A percentile compares a stretch with the other conserved stretches of the same genome.
These are phyloP conservation scores for Amazona guildingii DNA, from an alignment of 2,113 vertebrate genomes.

Conservation along the genomic window DNA sequence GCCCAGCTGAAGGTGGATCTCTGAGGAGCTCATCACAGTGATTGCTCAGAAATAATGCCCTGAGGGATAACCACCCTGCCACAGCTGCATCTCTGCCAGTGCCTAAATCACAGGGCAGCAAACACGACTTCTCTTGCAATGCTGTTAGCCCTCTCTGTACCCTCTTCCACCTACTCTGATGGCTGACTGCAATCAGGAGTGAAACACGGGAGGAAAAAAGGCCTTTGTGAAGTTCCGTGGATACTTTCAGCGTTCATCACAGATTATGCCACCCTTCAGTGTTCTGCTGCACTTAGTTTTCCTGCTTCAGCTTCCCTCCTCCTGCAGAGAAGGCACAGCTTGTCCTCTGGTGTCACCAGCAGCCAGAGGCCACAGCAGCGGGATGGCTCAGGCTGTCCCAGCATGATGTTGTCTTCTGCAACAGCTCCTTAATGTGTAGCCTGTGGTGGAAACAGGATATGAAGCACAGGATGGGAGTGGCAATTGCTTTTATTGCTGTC, in stretches of 20 bases:
- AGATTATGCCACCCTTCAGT: neutral
- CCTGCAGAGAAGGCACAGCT: fast-evolving
- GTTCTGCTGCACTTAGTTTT: fast-evolving
- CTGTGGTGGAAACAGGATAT: constrained; percentile 61
- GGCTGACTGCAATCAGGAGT: neutral
- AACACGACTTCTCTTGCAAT: fast-evolving
- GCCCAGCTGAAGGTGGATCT: neutral
- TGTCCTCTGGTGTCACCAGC: neutral
- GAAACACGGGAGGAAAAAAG: neutral
- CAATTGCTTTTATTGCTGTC: neutral
- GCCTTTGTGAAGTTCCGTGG: neutral
- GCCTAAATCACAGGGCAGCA: neutral
- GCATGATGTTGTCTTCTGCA: neutral
- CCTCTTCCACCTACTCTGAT: neutral
- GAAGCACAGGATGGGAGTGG: constrained; percentile 66
- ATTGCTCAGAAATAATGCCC: neutral
- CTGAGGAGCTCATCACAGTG: neutral
- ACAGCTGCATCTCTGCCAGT: neutral
- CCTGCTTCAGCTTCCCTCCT: neutral
- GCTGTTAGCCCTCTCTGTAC: neutral
- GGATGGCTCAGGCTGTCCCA: neutral
- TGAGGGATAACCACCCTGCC: neutral
- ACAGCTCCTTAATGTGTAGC: neutral
- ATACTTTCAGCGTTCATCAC: neutral
- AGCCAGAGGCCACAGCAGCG: neutral